Conservation (phyloP, 2,888 invertebrate species). For the Lithosia quadra region DNA sequence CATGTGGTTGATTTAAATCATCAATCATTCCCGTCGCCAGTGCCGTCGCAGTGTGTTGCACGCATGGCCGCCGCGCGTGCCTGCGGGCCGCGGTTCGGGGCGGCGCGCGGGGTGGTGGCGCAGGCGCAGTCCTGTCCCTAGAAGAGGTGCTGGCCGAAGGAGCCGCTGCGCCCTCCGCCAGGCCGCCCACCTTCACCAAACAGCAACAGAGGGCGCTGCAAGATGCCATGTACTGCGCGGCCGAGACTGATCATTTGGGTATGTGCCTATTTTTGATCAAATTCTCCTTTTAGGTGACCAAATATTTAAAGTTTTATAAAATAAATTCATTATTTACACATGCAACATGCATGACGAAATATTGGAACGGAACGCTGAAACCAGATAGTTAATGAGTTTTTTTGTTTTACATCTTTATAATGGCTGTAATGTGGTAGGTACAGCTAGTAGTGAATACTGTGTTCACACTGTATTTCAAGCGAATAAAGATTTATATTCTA, state of each 20-base stretch:
- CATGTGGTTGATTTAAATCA: no score
- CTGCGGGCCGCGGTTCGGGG: constrained; percentile 90
- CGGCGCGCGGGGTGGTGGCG: constrained; percentile 85
- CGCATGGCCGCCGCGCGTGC: constrained; percentile 93
- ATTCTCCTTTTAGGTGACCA: no score
- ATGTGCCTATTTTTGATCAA: constrained; percentile 25
- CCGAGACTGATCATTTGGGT: constrained; percentile 96
- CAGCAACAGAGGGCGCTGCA: constrained; percentile 94
- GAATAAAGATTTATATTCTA: no score
- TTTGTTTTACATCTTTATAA: no score
- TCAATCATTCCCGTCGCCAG: constrained; percentile 71
- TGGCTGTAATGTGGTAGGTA: no score
- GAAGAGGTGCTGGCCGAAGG: constrained; percentile 97
- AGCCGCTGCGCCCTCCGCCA: constrained; percentile 77
- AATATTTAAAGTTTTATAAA: no score
- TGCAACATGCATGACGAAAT: no score
- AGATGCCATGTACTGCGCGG: constrained; percentile 97
- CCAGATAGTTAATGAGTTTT: no score
- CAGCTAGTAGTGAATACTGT: no score
- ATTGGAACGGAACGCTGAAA: no score
- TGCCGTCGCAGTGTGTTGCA: constrained; percentile 95
- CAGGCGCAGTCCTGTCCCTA: constrained; percentile 92
- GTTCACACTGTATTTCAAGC: no score
- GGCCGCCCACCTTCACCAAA: constrained; percentile 89
- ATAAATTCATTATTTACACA: no score